phyloP scores from a whole-genome alignment of 2,888 invertebrate species.

The Aradus depressus region DNA sequence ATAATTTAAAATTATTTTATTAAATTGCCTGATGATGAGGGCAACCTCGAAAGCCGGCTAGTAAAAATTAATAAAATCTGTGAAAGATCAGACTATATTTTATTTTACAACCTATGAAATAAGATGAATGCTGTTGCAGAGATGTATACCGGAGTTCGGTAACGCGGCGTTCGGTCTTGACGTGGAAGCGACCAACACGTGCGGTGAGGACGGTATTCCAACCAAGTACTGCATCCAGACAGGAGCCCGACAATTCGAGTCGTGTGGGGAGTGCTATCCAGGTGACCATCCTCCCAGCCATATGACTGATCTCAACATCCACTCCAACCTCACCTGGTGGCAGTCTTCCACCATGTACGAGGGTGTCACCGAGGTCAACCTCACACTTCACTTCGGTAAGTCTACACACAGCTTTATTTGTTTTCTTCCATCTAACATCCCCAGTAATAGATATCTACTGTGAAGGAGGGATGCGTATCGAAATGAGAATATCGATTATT shows the following conservation, averaged over 20 bases:
- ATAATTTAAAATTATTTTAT: too few species aligned
- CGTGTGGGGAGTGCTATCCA: slow-evolving; percentile 40
- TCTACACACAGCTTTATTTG: too few species aligned
- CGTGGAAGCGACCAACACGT: slow-evolving; percentile 92
- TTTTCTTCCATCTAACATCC: too few species aligned
- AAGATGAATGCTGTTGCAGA: slow-evolving; percentile 56
- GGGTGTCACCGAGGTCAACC: slow-evolving; percentile 82
- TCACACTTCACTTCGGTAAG: slow-evolving; percentile 77
- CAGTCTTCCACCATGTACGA: slow-evolving; percentile 97
- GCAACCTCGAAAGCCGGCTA: too few species aligned
- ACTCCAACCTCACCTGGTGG: slow-evolving; percentile 90
- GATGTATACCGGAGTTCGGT: slow-evolving; percentile 92
- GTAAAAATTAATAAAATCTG: too few species aligned
- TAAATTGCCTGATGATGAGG: too few species aligned
- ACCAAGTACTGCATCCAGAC: slow-evolving; percentile 88
- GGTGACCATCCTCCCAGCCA: slow-evolving; percentile 58
- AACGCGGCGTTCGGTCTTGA: slow-evolving; percentile 73
- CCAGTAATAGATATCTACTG: too few species aligned
- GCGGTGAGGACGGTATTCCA: slow-evolving; percentile 61
- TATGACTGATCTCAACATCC: slow-evolving; percentile 83
- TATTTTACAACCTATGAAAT: too few species aligned
- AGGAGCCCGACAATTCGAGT: slow-evolving; percentile 45
- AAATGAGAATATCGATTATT: too few species aligned
- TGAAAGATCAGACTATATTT: too few species aligned
- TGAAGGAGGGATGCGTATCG: too few species aligned